phyloP scores from a whole-genome alignment of 2,888 invertebrate species.

The Teleogryllus oceanicus region DNA sequence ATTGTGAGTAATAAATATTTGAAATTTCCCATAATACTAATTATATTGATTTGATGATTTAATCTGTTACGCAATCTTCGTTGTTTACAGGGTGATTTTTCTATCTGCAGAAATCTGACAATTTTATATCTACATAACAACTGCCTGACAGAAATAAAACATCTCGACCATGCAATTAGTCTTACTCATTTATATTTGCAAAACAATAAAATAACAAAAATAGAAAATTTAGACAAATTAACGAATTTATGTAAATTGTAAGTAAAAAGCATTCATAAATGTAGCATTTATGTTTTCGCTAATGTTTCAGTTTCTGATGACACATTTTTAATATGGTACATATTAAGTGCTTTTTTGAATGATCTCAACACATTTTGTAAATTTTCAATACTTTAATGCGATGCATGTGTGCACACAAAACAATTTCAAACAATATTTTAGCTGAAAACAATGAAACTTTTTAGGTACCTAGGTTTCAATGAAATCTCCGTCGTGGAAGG shows the following conservation, averaged over 20 bases:
- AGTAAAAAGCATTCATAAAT: not conserved
- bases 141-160: not conserved
- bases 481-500: not conserved
- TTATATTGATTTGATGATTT: not conserved
- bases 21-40: not conserved
- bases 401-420: too few species aligned
- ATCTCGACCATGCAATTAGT: not conserved
- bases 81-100: not conserved
- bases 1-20: not conserved
- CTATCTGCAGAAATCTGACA: not conserved
- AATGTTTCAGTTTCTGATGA: too few species aligned
- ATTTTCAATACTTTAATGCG: too few species aligned
- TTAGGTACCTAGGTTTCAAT: not conserved
- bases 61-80: not conserved
- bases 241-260: not conserved
- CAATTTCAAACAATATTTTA: too few species aligned
- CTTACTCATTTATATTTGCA: not conserved
- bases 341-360: too few species aligned
- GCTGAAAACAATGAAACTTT: too few species aligned
- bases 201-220: not conserved
- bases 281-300: too few species aligned
- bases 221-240: not conserved
- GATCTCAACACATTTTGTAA: too few species aligned
- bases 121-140: slow-evolving; percentile 9
- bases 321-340: too few species aligned